Evolutionary conservation across 2,113 vertebrate species (phyloP).

Genomic region (Coregonus clupeaformis): DNA sequence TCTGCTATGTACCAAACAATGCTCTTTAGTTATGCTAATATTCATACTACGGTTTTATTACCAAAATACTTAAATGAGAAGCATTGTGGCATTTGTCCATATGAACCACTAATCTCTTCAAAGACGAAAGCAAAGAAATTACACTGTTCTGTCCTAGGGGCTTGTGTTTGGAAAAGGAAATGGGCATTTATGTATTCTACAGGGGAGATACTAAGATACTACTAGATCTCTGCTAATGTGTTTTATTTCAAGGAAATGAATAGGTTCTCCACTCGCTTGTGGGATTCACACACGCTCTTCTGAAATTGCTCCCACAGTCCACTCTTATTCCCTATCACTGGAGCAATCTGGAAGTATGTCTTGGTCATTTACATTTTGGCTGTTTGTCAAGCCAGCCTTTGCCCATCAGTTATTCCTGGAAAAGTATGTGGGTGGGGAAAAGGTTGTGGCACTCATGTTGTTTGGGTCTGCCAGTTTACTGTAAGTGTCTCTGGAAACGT

Average conservation of each 20-base stretch:
- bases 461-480: constrained; percentile 51
- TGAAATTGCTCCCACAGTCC: no score
- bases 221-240: neutral
- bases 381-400: constrained; percentile 47
- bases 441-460: constrained; percentile 36
- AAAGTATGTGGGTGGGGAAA: constrained; percentile 29
- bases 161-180: neutral
- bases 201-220: neutral
- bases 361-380: constrained; percentile 35
- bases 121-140: neutral
- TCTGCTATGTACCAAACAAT: no score
- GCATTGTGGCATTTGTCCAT: neutral
- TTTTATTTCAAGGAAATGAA: neutral
- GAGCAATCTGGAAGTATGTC: constrained; percentile 49
- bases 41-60: no score
- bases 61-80: neutral
- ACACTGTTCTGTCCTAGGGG: neutral
- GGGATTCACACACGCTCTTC: no score
- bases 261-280: neutral
- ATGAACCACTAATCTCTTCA: neutral
- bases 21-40: no score
- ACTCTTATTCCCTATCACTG: constrained; percentile 28
- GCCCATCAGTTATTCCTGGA: constrained; percentile 59
- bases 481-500: constrained; percentile 46
- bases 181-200: neutral